These are phyloP conservation scores for Perizoma flavofasciatum DNA, from an alignment of 2,888 invertebrate genomes.

Conservation along the genomic window DNA sequence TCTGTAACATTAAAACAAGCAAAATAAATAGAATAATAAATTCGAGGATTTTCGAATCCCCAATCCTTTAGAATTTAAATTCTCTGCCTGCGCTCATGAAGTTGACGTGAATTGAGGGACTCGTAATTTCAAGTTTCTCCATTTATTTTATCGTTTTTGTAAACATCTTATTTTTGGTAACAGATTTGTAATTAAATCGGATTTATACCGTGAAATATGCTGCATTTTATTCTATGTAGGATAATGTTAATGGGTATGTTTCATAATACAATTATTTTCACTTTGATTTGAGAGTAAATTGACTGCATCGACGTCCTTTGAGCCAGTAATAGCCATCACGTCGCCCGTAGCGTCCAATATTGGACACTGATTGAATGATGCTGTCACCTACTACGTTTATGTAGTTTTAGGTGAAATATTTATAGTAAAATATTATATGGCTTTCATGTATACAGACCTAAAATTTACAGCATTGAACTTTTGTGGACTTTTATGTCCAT, in stretches of 20 bases:
- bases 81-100: background rate
- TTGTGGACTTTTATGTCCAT: too few species aligned
- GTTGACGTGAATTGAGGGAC: constrained; percentile 13
- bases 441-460: too few species aligned
- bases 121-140: constrained; percentile 12
- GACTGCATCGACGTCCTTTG: constrained; percentile 7
- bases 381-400: background rate
- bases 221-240: too few species aligned
- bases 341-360: constrained; percentile 5
- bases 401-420: background rate
- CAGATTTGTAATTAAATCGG: constrained; percentile 1
- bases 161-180: constrained; percentile 1
- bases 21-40: constrained; percentile 4
- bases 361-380: constrained; percentile 14
- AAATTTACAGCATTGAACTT: too few species aligned
- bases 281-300: constrained; percentile 7
- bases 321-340: constrained; percentile 15
- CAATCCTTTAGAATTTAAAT: constrained; percentile 10
- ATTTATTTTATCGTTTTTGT: constrained; percentile 10
- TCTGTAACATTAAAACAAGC: background rate
- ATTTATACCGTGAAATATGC: background rate
- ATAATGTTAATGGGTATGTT: too few species aligned
- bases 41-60: background rate
- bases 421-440: too few species aligned
- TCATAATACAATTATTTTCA: background rate